These are phyloP conservation scores for Bombus soroeensis DNA, from an alignment of 1,140 invertebrate genomes.

Conservation along the genomic window DNA sequence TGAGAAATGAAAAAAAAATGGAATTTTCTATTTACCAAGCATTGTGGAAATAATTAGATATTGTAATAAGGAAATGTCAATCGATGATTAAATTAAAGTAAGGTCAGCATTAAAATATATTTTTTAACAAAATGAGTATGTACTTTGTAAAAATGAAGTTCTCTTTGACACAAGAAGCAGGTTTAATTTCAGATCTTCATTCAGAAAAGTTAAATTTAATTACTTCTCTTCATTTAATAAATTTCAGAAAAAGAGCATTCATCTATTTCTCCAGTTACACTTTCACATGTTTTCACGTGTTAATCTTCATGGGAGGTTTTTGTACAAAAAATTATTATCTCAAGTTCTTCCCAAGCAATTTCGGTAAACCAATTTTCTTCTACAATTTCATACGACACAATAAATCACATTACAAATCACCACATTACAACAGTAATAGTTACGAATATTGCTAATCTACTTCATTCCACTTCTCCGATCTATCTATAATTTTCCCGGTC, in stretches of 20 bases:
- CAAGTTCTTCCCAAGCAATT: not conserved
- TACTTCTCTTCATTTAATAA: not conserved
- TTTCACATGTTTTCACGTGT: not conserved
- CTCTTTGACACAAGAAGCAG: not conserved
- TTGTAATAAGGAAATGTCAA: not conserved
- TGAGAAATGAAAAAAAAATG: not conserved
- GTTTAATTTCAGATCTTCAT: not conserved
- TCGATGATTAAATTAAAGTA: not conserved
- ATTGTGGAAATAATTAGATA: too few relatives aligned
- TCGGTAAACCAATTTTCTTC: not conserved
- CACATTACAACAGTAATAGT: not conserved
- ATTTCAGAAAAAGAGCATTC: not conserved
- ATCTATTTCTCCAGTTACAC: not conserved
- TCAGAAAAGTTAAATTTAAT: not conserved
- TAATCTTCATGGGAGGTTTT: not conserved
- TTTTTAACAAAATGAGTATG: not conserved
- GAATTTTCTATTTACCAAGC: not conserved
- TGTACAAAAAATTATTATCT: not conserved
- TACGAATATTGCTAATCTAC: not conserved
- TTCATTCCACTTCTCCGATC: not conserved
- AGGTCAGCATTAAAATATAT: not conserved
- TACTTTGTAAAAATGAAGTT: not conserved
- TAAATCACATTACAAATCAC: not conserved
- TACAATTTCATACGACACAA: not conserved
- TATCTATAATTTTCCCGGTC: not conserved